phyloP scores from a whole-genome alignment of 2,888 invertebrate species.

The Plebejus argus region DNA sequence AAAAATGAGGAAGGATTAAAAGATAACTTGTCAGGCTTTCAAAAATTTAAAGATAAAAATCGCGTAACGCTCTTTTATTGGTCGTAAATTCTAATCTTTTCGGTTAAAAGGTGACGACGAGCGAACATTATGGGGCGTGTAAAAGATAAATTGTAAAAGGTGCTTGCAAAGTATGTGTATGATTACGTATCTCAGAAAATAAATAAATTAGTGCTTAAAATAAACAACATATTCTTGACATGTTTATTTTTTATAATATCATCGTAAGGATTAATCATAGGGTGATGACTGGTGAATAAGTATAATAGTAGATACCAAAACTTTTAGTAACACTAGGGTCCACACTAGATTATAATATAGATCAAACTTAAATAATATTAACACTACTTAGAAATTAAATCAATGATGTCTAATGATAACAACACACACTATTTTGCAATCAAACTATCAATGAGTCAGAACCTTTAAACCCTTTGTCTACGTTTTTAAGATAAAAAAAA shows the following conservation, averaged over 20 bases:
- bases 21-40: background rate
- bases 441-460: no score
- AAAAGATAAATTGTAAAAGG: constrained; percentile 3
- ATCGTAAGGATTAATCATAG: no score
- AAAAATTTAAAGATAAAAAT: constrained; percentile 16
- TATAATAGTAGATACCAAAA: no score
- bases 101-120: constrained; percentile 5
- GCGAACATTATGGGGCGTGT: constrained; percentile 12
- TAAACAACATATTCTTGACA: background rate
- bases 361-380: no score
- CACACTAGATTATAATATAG: no score
- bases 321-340: no score
- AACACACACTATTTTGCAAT: no score
- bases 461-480: no score
- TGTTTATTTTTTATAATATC: background rate
- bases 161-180: background rate
- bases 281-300: no score
- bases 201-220: background rate
- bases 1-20: background rate
- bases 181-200: constrained; percentile 1
- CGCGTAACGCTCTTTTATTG: constrained; percentile 13
- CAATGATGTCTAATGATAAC: no score
- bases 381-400: no score
- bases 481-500: no score
- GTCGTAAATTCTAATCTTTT: constrained; percentile 24